Evolutionary conservation across 2,797 vertebrate species (phyloP), one percentile per base, ranked within the genome.

Genomic region (Avahi laniger): DNA sequence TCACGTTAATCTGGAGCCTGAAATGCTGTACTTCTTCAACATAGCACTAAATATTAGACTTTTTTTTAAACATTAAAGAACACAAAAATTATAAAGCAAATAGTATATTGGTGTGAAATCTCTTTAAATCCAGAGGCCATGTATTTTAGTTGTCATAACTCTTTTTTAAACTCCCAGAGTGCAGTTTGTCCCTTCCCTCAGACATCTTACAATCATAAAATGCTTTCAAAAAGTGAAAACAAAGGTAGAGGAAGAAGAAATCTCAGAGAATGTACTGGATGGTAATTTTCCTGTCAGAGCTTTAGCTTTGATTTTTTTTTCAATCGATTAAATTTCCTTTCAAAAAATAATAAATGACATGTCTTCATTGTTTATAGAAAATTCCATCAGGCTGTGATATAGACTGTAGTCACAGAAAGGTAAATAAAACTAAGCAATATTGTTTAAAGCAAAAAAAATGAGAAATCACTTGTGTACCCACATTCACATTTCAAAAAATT

Each of bases 291-390:
- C 59, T 88, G 90, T 94, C 48, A 38, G 63, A 30, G 18, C 41
- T 96, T 91, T n/a, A 93, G 78, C 30, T 87, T 65, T 85, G 22
- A 38, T 88, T 78, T 88, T 94, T 43, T 92, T 80, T 46, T 9
- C 59, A 89, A 94, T 72, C 14, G 7, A 94, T 95, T 93, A 89
- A 79, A 89, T 91, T 76, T 95, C 80, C 65, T 89, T 94, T 91
- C 48, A 79, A 85, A 94, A 94, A 78, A 46, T 65, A 43, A 88
- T 65, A 93, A 91, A 89, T 97, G 78, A 93, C 12, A 57, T 82
- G 38, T 91, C 63, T 95, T 94, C 54, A 81, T 89, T 35, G 17
- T 67, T 85, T 89, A 61, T 85, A 96, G 76, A 91, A 94, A 94
- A 89, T 88, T 73, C 85, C 54, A 84, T 59, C n/a, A 41, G 43